Evolutionary conservation across 2,888 invertebrate genomes (phyloP).

Genomic region (Morinoia aosen): DNA sequence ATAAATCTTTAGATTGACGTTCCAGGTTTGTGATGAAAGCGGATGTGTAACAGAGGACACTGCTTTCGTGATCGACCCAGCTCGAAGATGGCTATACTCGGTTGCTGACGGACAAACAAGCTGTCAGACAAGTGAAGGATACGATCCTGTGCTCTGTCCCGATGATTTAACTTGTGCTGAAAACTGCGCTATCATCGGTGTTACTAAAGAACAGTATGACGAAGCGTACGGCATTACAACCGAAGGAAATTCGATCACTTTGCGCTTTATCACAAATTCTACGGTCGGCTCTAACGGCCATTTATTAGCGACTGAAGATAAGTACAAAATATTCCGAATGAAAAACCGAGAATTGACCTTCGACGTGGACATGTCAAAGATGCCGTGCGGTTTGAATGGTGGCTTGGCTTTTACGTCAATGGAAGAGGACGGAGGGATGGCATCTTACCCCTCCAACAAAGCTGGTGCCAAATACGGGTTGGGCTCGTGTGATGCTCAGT

Average conservation of each 20-base stretch:
- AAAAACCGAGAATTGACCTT: slow-evolving; percentile 66
- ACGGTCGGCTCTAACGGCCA: slow-evolving; percentile 64
- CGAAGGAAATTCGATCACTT: neutral
- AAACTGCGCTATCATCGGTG: neutral
- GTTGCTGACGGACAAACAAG: slow-evolving; percentile 38
- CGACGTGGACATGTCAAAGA: slow-evolving; percentile 63
- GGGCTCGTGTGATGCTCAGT: slow-evolving; percentile 68
- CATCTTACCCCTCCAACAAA: slow-evolving; percentile 58
- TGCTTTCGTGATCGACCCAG: neutral
- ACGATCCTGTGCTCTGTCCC: neutral
- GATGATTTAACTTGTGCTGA: slow-evolving; percentile 29
- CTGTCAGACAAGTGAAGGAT: neutral
- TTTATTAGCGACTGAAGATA: slow-evolving; percentile 58
- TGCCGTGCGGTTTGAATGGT: slow-evolving; percentile 67
- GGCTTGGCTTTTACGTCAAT: slow-evolving; percentile 66
- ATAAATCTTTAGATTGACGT: neutral
- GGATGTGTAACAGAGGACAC: slow-evolving; percentile 44
- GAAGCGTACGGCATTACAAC: slow-evolving; percentile 12
- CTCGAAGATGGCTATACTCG: slow-evolving; percentile 8
- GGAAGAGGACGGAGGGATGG: slow-evolving; percentile 66
- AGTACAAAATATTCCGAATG: slow-evolving; percentile 66
- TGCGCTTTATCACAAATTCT: slow-evolving; percentile 1
- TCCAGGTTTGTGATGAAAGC: slow-evolving; percentile 8
- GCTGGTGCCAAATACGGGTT: slow-evolving; percentile 67
- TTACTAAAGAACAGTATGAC: slow-evolving; percentile 1